Evolutionary conservation across 2,113 vertebrate species (phyloP).

Genomic region (Australoheros scitulus): DNA sequence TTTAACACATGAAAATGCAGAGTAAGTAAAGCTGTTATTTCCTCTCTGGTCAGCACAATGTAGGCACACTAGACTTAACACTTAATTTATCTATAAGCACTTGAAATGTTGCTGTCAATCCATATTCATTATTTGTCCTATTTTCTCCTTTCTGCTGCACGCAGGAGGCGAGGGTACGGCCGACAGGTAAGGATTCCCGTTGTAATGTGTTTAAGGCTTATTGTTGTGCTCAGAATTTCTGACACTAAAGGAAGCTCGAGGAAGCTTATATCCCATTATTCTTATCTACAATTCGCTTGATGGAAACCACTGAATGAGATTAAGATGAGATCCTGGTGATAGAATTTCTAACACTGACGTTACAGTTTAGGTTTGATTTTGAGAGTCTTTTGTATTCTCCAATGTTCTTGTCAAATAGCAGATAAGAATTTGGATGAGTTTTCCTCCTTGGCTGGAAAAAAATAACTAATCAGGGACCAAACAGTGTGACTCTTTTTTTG

Average conservation of each 20-base stretch:
- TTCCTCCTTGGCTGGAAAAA: slow-evolving; percentile 25
- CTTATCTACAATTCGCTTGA: slow-evolving; percentile 65
- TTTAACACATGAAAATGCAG: slow-evolving; percentile 64
- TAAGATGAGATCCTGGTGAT: slow-evolving; percentile 54
- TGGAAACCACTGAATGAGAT: slow-evolving; percentile 62
- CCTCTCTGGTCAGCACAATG: slow-evolving; percentile 63
- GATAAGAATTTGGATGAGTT: slow-evolving; percentile 47
- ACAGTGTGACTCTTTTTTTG: slow-evolving; percentile 9
- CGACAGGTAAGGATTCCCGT: slow-evolving; percentile 70
- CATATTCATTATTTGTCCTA: slow-evolving; percentile 59
- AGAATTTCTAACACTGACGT: slow-evolving; percentile 50
- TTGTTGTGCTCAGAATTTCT: slow-evolving; percentile 50
- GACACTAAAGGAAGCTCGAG: slow-evolving; percentile 36
- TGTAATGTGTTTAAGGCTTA: slow-evolving; percentile 35
- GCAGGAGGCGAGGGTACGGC: slow-evolving; percentile 68
- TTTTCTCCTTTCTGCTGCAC: slow-evolving; percentile 37
- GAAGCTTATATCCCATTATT: slow-evolving; percentile 60
- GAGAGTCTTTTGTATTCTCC: slow-evolving; percentile 10
- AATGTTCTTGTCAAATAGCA: slow-evolving; percentile 34
- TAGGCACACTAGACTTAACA: slow-evolving; percentile 36
- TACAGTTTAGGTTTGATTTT: slow-evolving; percentile 38
- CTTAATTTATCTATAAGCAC: slow-evolving; percentile 44
- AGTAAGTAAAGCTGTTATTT: slow-evolving; percentile 68
- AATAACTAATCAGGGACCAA: slow-evolving; percentile 17
- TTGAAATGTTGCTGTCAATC: slow-evolving; percentile 45